A percentile compares a stretch with the other conserved stretches of the same genome.
Conservation (phyloP, 2,113 vertebrate genomes). For the Cyprinus carpio region DNA sequence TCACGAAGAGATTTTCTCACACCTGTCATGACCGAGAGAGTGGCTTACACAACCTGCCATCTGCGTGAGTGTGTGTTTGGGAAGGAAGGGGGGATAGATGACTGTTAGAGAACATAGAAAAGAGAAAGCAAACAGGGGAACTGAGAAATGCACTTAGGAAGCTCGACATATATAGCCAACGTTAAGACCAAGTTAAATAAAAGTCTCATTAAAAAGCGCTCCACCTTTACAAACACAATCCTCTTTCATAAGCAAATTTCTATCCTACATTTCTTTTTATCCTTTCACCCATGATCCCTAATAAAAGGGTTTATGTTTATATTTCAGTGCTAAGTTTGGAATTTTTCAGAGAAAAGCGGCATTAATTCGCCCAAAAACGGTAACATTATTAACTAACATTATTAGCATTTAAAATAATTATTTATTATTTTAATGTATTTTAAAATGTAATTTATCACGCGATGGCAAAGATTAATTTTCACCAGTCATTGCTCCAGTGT, state of each 20-base stretch:
- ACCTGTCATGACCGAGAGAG: conserved; percentile 31
- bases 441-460: background rate
- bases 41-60: conserved; percentile 26
- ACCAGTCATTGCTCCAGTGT: background rate
- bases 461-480: background rate
- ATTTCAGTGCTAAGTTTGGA: background rate
- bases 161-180: conserved; percentile 1
- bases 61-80: conserved; percentile 10
- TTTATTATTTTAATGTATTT: too few species aligned
- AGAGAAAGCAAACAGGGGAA: conserved; percentile 36
- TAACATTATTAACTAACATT: too few species aligned
- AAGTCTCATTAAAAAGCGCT: conserved; percentile 53
- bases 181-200: conserved; percentile 52
- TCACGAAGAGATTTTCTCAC: conserved; percentile 30
- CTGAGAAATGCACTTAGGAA: conserved; percentile 47
- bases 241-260: background rate
- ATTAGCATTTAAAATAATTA: too few species aligned
- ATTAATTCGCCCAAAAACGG: background rate
- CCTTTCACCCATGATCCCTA: background rate
- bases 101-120: conserved; percentile 36
- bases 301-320: conserved; percentile 21
- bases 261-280: background rate
- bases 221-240: conserved; percentile 17
- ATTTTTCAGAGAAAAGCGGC: background rate
- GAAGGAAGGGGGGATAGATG: background rate